Percentiles rank a stretch among this genome's conserved stretches.
phyloP scores from a whole-genome alignment of 2,888 invertebrate genomes.

The Carcina quercana region DNA sequence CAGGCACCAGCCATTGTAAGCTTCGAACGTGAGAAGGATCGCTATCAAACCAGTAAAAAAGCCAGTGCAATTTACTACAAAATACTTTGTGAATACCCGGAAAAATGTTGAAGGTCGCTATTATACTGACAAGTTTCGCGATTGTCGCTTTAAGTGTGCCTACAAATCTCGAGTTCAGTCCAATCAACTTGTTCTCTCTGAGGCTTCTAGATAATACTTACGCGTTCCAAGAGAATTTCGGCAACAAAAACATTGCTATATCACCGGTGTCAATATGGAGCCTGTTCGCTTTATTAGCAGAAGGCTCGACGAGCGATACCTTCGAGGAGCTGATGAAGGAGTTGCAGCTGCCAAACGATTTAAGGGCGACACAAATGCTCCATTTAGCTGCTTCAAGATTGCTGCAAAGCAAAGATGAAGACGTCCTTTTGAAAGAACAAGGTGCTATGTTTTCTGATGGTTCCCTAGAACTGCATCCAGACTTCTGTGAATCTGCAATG shows the following conservation, averaged over 20 bases:
- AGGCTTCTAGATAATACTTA: conserved; percentile 52
- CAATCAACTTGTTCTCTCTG: conserved; percentile 51
- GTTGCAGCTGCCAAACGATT: conserved; percentile 44
- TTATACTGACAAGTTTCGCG: conserved; percentile 31
- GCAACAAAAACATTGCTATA: conserved; percentile 45
- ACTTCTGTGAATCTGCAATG: conserved; percentile 52
- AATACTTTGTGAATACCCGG: neutral
- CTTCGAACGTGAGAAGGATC: conserved; percentile 40
- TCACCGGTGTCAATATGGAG: conserved; percentile 64
- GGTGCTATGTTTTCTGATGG: conserved; percentile 51
- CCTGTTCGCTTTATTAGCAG: conserved; percentile 52
- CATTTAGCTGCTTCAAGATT: conserved; percentile 41
- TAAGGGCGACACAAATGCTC: conserved; percentile 44
- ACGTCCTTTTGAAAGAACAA: conserved; percentile 43
- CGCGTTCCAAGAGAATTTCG: conserved; percentile 51
- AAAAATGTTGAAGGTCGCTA: conserved; percentile 38
- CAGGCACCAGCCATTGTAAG: conserved; percentile 44
- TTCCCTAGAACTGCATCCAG: conserved; percentile 42
- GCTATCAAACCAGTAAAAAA: neutral
- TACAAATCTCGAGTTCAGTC: conserved; percentile 28
- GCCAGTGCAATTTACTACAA: neutral
- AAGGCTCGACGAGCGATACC: conserved; percentile 57
- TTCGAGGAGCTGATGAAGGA: conserved; percentile 49
- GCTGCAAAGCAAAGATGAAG: conserved; percentile 37
- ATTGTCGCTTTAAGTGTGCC: conserved; percentile 37